A percentile compares a stretch with the other conserved stretches of the same genome.
phyloP scores from a whole-genome alignment of 2,113 vertebrate genomes.

The Neoarius graeffei region DNA sequence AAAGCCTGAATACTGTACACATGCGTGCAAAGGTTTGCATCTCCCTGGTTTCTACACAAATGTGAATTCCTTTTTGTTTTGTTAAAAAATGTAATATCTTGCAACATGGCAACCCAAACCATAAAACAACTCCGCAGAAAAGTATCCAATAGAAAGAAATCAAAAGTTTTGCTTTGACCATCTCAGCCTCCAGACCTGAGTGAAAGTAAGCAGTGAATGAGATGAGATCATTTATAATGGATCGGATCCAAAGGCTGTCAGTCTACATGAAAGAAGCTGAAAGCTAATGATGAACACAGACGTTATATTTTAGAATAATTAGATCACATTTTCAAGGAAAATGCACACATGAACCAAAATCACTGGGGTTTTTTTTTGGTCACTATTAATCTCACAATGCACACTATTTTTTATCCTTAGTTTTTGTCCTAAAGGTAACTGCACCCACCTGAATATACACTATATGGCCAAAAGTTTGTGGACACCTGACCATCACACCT shows the following conservation, averaged over 20 bases:
- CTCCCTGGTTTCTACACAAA: not conserved
- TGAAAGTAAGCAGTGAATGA: no score
- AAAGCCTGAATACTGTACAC: not conserved
- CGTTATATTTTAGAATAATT: not conserved
- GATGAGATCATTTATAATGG: not conserved
- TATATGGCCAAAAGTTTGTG: no score
- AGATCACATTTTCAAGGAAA: not conserved
- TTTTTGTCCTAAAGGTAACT: not conserved
- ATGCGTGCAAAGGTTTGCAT: not conserved
- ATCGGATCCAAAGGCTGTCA: not conserved
- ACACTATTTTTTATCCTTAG: not conserved
- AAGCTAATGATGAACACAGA: not conserved
- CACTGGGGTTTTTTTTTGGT: not conserved
- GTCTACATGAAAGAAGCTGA: not conserved
- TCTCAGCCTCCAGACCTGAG: no score
- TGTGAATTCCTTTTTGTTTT: no score
- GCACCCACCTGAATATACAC: not conserved
- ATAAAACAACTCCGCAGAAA: no score
- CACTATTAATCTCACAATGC: not conserved
- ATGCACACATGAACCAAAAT: not conserved
- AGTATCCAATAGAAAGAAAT: no score
- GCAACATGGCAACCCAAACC: no score
- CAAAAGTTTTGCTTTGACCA: no score
- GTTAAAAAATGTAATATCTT: no score
- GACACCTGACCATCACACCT: no score